A percentile compares a stretch with the other conserved stretches of the same genome.
Conservation (phyloP, 2,888 invertebrate genomes). For the Pelosia muscerda region DNA sequence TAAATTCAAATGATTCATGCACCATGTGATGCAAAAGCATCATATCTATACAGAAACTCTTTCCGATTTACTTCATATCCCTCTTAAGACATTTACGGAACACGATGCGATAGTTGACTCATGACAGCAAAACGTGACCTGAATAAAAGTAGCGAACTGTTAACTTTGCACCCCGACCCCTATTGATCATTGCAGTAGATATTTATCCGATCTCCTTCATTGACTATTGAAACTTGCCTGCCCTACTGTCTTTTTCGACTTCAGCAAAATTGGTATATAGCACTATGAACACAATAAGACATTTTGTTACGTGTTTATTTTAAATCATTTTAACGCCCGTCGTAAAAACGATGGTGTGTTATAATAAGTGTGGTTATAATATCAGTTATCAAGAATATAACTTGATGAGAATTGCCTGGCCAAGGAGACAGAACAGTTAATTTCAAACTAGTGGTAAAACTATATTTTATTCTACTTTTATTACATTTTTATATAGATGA, state of each 20-base stretch:
- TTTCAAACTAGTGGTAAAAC: too few relatives aligned
- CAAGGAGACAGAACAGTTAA: too few relatives aligned
- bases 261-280: not conserved
- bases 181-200: constrained; percentile 17
- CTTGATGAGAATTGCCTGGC: too few relatives aligned
- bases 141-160: constrained; percentile 11
- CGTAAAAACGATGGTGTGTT: too few relatives aligned
- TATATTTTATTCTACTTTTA: too few relatives aligned
- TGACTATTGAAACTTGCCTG: constrained; percentile 3
- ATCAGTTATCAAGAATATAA: too few relatives aligned
- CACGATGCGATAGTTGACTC: constrained; percentile 18
- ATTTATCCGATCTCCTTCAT: constrained; percentile 16
- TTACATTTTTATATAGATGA: too few relatives aligned
- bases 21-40: not conserved
- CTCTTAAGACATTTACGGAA: constrained; percentile 17
- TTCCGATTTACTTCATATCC: not conserved
- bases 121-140: constrained; percentile 20
- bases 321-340: too few relatives aligned
- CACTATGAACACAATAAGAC: too few relatives aligned
- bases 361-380: too few relatives aligned
- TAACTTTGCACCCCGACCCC: constrained; percentile 10
- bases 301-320: too few relatives aligned
- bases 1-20: not conserved
- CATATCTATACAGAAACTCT: not conserved
- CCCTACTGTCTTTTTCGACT: not conserved